These are phyloP conservation scores for Amphiduros pacificus DNA, from an alignment of 2,888 invertebrate genomes.

Conservation along the genomic window DNA sequence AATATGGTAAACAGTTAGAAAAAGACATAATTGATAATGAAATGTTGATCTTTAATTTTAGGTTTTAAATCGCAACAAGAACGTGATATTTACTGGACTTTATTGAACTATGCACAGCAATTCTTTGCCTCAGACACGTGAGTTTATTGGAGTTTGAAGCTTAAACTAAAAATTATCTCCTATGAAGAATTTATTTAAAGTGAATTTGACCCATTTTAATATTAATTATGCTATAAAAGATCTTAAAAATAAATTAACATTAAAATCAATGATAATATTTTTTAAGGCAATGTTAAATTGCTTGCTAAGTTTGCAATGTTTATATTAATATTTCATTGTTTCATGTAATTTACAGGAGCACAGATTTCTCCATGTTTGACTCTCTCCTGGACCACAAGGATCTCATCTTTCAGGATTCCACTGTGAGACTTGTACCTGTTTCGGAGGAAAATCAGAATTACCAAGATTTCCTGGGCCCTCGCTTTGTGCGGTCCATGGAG, in stretches of 20 bases:
- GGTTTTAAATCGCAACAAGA: conserved; percentile 75
- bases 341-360: conserved; percentile 44
- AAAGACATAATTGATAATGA: too few relatives aligned
- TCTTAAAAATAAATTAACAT: too few relatives aligned
- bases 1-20: too few relatives aligned
- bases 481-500: conserved; percentile 34
- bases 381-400: conserved; percentile 76
- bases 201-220: too few relatives aligned
- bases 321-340: background rate
- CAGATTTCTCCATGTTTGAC: conserved; percentile 86
- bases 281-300: too few relatives aligned
- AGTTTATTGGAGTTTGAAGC: too few relatives aligned
- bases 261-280: too few relatives aligned
- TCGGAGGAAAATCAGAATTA: conserved; percentile 63
- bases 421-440: conserved; percentile 80
- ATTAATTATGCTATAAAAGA: too few relatives aligned
- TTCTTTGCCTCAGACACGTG: conserved; percentile 75
- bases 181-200: too few relatives aligned
- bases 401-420: conserved; percentile 93
- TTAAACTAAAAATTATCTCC: background rate
- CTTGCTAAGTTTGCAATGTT: too few relatives aligned
- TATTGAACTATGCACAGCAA: conserved; percentile 92
- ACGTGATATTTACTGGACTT: conserved; percentile 83
- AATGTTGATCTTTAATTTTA: too few relatives aligned
- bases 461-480: conserved; percentile 43